Evolutionary conservation across 2,888 invertebrate species (phyloP).

Genomic region (Argyresthia goedartella): DNA sequence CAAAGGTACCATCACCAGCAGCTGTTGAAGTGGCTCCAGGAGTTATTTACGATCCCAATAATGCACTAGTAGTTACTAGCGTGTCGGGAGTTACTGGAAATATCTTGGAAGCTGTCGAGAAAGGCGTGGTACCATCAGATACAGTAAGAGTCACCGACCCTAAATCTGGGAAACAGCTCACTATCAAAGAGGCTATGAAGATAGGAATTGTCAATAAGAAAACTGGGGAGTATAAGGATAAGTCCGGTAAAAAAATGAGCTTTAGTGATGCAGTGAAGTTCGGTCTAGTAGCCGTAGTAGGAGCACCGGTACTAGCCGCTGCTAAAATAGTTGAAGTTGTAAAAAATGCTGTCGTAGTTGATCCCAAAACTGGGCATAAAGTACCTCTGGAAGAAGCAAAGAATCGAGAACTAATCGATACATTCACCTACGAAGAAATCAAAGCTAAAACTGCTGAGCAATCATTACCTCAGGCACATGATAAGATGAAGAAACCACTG

Average conservation of each 20-base stretch:
- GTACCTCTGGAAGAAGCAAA: conserved; percentile 86
- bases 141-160: conserved; percentile 80
- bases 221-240: conserved; percentile 76
- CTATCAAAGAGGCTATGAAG: conserved; percentile 82
- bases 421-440: conserved; percentile 57
- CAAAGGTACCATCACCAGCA: conserved; percentile 4
- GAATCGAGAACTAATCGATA: conserved; percentile 79
- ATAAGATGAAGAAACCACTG: neutral
- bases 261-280: conserved; percentile 81
- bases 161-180: conserved; percentile 74
- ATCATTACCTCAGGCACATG: conserved; percentile 5
- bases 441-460: conserved; percentile 40
- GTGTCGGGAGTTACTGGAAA: conserved; percentile 78
- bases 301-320: conserved; percentile 80
- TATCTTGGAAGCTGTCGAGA: conserved; percentile 81
- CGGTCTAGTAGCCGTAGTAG: conserved; percentile 80
- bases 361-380: conserved; percentile 85
- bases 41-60: conserved; percentile 80
- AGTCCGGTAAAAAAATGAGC: conserved; percentile 75
- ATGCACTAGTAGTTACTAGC: conserved; percentile 78
- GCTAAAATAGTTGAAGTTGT: conserved; percentile 76
- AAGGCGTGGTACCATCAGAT: conserved; percentile 78
- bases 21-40: conserved; percentile 76
- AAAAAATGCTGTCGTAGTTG: conserved; percentile 67
- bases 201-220: conserved; percentile 81